These are phyloP conservation scores for Otus scops DNA, from an alignment of 2,797 vertebrate species.

Conservation along the genomic window DNA sequence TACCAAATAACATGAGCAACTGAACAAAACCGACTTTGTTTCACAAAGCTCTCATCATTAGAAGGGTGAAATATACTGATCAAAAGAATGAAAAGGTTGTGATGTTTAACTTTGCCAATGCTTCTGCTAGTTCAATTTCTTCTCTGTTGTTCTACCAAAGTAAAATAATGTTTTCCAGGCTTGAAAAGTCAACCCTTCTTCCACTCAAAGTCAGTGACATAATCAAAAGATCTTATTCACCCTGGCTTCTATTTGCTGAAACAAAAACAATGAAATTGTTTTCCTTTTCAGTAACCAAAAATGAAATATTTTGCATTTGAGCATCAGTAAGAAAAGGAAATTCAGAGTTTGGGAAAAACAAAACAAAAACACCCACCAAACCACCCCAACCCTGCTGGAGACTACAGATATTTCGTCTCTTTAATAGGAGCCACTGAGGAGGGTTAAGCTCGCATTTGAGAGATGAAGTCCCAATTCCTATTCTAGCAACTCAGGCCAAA, in stretches of 20 bases:
- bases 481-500: not conserved
- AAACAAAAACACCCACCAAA: not conserved
- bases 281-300: not conserved
- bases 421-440: not conserved
- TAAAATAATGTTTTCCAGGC: not conserved
- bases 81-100: not conserved
- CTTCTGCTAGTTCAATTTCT: not conserved
- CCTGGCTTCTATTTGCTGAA: not conserved
- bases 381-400: not conserved
- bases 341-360: not conserved
- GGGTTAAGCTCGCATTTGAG: not conserved
- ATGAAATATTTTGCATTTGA: not conserved
- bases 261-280: not conserved
- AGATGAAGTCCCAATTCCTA: not conserved
- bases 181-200: not conserved
- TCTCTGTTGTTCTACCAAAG: not conserved
- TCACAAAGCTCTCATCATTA: not conserved
- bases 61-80: not conserved
- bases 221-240: not conserved
- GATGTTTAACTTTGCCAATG: not conserved
- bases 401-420: not conserved
- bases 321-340: not conserved
- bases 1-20: not conserved
- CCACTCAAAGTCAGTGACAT: not conserved
- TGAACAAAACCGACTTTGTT: not conserved